Base-by-base conservation (phyloP, 1,140 invertebrate genomes). In the Ericerus pela region DNA sequence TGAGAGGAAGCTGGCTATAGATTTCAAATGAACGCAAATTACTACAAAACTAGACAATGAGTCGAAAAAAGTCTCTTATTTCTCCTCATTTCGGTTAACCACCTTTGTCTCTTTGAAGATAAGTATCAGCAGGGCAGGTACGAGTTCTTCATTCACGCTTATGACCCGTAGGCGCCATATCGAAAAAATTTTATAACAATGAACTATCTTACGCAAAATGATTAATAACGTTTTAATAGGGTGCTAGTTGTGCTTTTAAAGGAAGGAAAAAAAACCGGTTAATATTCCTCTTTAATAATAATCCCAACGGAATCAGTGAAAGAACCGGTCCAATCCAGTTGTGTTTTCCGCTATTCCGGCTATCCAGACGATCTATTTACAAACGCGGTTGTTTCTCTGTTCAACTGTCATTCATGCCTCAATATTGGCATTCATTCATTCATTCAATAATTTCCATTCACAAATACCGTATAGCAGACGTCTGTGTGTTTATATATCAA, bases 161-260 rank as follows among this genome's bases (percentile, higher is more conserved):
- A 24, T 18, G 6, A 22, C 10, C 41, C 41, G 41, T 18, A 47
- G 41, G 41, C 41, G 41, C 41, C 41, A 47, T 24, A 47, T 47
- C 20, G n/a, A n/a, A n/a, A n/a, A n/a, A n/a, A 47, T 47, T 24
- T 24, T 47, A 24, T 47, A 47, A 47, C 41, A 47, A 47, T 47
- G 26, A 24, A 47, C 41, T 24, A 47, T 47, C 41, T 47, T 47
- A 47, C 41, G 41, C 41, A 47, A 47, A 47, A 47, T 47, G 41
- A 47, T 47, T 47, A 47, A 47, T 47, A 47, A 47, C 41, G 26
- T 47, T 47, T 47, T 47, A 47, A 47, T 47, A 47, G 41, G 41
- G 41, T 47, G 41, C 26, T 47, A 47, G 41, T 47, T 47, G 41
- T n/a, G n/a, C n/a, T n/a, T n/a, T n/a, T n/a, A n/a, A n/a, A n/a